A percentile compares a stretch with the other conserved stretches of the same genome.
These are phyloP conservation scores for Aleiodes leptofemur DNA, from an alignment of 2,888 invertebrate genomes.

Conservation along the genomic window DNA sequence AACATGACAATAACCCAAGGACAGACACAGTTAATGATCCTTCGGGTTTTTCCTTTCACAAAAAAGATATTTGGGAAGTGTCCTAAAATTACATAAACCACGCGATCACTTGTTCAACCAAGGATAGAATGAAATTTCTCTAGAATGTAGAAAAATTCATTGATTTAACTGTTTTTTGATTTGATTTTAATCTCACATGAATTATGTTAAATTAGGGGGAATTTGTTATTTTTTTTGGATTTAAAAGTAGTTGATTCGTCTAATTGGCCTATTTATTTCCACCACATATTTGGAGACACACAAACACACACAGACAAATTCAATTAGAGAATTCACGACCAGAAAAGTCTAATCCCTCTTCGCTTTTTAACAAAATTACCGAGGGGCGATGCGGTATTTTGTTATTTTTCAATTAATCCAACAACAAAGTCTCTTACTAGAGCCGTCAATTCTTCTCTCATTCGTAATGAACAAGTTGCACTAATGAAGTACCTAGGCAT, in stretches of 20 bases:
- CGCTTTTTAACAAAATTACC: no score
- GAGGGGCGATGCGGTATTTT: not conserved
- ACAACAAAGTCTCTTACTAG: not conserved
- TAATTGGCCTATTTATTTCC: constrained; percentile 20
- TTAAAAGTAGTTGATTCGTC: not conserved
- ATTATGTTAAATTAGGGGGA: not conserved
- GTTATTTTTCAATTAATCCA: constrained; percentile 14
- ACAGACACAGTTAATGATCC: constrained; percentile 29
- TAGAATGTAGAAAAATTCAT: not conserved
- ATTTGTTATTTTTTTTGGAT: not conserved
- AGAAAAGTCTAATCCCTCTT: no score
- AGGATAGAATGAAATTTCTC: not conserved
- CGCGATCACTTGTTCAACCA: constrained; percentile 32
- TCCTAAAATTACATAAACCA: constrained; percentile 43
- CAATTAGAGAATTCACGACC: not conserved
- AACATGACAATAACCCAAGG: constrained; percentile 28
- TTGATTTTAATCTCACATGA: constrained; percentile 26
- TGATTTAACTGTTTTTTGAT: constrained; percentile 31
- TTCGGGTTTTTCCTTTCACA: constrained; percentile 32
- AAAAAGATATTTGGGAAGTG: constrained; percentile 5
- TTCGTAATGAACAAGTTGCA: constrained; percentile 16
- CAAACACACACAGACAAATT: not conserved
- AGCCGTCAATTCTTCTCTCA: constrained; percentile 2
- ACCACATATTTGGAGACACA: not conserved
- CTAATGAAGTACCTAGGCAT: constrained; percentile 18